A percentile compares a stretch with the other conserved stretches of the same genome.
These are phyloP conservation scores for Dichetophora obliterata DNA, from an alignment of 2,888 invertebrate genomes.

Conservation along the genomic window DNA sequence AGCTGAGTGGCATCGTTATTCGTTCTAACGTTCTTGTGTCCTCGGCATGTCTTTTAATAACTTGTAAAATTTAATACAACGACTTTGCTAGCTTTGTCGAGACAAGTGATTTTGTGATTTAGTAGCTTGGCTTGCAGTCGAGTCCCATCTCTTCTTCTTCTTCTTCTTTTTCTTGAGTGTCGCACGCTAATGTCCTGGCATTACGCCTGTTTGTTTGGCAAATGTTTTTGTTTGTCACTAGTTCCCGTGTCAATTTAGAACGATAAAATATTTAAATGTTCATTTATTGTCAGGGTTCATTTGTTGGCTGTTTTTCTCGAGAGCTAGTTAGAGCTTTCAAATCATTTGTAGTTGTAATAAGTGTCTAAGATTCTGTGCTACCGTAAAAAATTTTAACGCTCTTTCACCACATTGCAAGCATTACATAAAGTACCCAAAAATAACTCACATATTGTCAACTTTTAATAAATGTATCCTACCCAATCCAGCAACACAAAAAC, in stretches of 20 bases:
- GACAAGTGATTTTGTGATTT: constrained; percentile 68
- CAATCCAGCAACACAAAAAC: background rate
- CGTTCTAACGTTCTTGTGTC: constrained; percentile 50
- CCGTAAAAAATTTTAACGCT: background rate
- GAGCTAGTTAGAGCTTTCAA: background rate
- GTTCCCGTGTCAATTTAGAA: constrained; percentile 12
- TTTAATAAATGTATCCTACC: background rate
- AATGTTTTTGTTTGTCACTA: background rate
- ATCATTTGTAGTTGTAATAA: background rate
- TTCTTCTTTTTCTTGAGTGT: background rate
- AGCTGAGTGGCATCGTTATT: constrained; percentile 40
- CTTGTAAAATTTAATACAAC: constrained; percentile 62
- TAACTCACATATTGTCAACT: background rate
- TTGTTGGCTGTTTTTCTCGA: background rate
- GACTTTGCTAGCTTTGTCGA: constrained; percentile 34
- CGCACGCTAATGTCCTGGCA: constrained; percentile 26
- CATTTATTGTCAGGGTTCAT: background rate
- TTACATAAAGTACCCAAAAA: background rate
- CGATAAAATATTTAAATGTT: background rate
- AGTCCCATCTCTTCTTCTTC: background rate
- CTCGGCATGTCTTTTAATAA: constrained; percentile 56
- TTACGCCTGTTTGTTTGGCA: constrained; percentile 11
- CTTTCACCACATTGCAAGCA: background rate
- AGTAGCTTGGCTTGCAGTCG: constrained; percentile 42
- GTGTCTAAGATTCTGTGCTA: too few species aligned